A percentile compares a stretch with the other conserved stretches of the same genome.
Conservation (phyloP, 2,888 invertebrate species). For the Rapana venosa region DNA sequence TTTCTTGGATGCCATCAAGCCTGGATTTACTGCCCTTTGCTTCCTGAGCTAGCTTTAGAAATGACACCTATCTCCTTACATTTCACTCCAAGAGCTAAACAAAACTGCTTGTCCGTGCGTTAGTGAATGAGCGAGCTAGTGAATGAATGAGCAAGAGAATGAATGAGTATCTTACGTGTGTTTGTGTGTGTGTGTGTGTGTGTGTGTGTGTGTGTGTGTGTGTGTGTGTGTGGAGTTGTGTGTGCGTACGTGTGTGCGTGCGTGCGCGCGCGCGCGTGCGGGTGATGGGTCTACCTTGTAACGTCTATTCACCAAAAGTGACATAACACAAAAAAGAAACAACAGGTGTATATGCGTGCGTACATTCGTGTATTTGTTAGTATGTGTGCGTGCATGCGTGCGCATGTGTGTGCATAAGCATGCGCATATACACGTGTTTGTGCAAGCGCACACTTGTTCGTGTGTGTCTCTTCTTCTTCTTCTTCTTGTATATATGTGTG, state of each 20-base stretch:
- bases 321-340: not conserved
- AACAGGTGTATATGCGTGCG: not conserved
- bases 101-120: not conserved
- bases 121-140: not conserved
- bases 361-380: not conserved
- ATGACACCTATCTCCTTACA: not conserved
- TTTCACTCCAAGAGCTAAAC: not conserved
- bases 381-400: not conserved
- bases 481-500: not conserved
- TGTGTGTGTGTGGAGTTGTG: not conserved
- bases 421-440: not conserved
- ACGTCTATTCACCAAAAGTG: not conserved
- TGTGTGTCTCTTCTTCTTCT: too few species aligned
- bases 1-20: too few species aligned
- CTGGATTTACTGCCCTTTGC: too few species aligned
- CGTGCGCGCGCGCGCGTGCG: not conserved
- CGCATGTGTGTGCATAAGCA: not conserved
- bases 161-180: not conserved
- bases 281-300: not conserved
- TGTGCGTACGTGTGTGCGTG: not conserved
- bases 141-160: not conserved
- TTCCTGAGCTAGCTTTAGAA: not conserved
- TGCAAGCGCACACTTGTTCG: not conserved
- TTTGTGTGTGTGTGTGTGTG: conserved; percentile 3
- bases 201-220: conserved; percentile 6